Percentiles rank a stretch among this genome's conserved stretches.
Evolutionary conservation across 2,888 invertebrate genomes (phyloP).

Genomic region (Cephalotes varians): DNA sequence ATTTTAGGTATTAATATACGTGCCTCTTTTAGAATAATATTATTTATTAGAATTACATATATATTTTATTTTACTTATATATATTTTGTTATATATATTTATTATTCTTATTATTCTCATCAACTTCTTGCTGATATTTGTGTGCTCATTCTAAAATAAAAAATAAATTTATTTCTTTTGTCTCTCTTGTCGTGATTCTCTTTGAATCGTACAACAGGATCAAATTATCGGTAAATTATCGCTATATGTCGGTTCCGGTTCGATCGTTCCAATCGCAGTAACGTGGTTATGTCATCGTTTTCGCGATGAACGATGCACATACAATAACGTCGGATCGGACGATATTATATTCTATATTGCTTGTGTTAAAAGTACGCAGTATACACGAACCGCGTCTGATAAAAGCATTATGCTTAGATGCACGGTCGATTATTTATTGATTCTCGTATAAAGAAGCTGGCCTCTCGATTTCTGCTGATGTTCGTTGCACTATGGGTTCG

Average conservation of each 20-base stretch:
- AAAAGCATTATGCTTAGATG: slow-evolving; percentile 3
- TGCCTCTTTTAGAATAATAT: neutral
- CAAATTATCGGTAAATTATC: slow-evolving; percentile 63
- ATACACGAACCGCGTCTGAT: slow-evolving; percentile 35
- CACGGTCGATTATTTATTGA: slow-evolving; percentile 44
- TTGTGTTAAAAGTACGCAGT: neutral
- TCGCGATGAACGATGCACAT: slow-evolving; percentile 51
- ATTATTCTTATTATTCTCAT: neutral
- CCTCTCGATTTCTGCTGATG: slow-evolving; percentile 6
- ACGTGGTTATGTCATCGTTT: slow-evolving; percentile 62
- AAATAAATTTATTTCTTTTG: neutral
- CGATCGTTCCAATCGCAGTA: slow-evolving; percentile 45
- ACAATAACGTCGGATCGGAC: neutral
- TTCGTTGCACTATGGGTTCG: neutral
- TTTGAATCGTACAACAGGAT: slow-evolving; percentile 41
- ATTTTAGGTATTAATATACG: neutral
- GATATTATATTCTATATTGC: neutral
- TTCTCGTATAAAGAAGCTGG: slow-evolving; percentile 38
- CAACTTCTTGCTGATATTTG: neutral
- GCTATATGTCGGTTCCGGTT: slow-evolving; percentile 11
- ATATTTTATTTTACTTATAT: neutral
- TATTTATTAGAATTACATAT: neutral
- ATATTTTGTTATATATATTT: neutral
- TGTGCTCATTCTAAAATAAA: neutral
- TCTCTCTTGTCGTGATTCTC: neutral